Evolutionary conservation across 2,797 vertebrate species (phyloP), one percentile per base, ranked within the genome.

Genomic region (Sebastes iracundus): DNA sequence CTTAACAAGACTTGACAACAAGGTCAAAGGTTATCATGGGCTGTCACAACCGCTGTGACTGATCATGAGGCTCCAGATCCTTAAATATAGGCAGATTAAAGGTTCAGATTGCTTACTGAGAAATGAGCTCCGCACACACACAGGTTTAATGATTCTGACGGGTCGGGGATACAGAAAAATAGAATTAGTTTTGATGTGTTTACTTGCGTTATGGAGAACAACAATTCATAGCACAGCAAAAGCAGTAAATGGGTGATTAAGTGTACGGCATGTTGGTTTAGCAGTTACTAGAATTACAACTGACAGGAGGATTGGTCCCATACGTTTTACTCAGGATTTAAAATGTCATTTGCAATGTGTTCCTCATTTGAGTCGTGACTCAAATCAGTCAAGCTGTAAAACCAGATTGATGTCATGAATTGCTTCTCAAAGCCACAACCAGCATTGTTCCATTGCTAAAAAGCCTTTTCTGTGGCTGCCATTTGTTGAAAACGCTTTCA

Each of bases 21-120:
- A 16, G 67, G 74, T 79, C 60, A 59, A 22, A 81, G 84, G 81
- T 78, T 75, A 86, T 82, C 79, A n/a, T 2, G 32, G 6, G 58
- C 66, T 33, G 71, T 68, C 55, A 4, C 11, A 18, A 23, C 13
- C 12, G 3, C 63, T 4, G n/a, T 59, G 70, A 74, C 20, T 38
- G 30, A 80, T 78, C 25, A 8, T 2, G 0, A 58, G 23, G 52
- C 53, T 70, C 16, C 16, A 55, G 69, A 72, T 66, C 55, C 56
- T 28, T 28, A 13, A 1, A 30, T 68, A 67, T 30, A n/a, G 35
- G 12, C 7, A 30, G 20, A 66, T 62, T 42, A 33, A 13, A 72
- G 9, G 20, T 20, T 71, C 3, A 20, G 14, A 49, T 75, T 55
- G 3, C 6, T 69, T 11, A 3, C 65, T 28, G 9, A 58, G 72